Conservation (phyloP, 1,140 invertebrate genomes). For the Phenacoccus solenopsis region DNA sequence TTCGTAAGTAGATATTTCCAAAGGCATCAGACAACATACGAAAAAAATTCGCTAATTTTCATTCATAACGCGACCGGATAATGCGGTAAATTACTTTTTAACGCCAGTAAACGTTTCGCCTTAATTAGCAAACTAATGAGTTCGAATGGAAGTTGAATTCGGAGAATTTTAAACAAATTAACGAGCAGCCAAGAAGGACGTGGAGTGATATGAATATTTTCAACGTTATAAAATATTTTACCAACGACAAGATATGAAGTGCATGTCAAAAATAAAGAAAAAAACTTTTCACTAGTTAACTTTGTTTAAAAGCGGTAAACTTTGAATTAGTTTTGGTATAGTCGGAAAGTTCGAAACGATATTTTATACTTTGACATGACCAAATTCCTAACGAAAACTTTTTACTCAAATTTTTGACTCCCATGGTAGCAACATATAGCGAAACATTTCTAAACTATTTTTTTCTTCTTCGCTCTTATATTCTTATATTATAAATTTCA, state of each 20-base stretch:
- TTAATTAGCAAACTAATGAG: background rate
- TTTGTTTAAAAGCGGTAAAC: conserved; percentile 2
- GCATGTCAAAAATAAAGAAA: background rate
- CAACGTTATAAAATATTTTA: background rate
- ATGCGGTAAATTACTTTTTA: background rate
- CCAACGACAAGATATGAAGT: background rate
- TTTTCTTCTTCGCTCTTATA: background rate
- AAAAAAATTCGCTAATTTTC: too few relatives aligned
- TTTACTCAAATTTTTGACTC: conserved; percentile 3
- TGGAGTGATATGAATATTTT: background rate
- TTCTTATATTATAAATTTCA: too few relatives aligned
- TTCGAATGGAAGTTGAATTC: background rate
- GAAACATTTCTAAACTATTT: background rate
- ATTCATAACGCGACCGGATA: background rate
- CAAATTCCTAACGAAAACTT: background rate
- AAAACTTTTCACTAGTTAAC: background rate
- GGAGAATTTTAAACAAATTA: background rate
- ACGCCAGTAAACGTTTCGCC: background rate
- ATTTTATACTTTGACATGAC: conserved; percentile 2
- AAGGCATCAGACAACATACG: too few relatives aligned
- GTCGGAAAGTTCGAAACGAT: background rate
- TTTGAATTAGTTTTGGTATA: background rate
- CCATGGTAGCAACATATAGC: background rate
- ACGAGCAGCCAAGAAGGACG: background rate
- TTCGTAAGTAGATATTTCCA: too few relatives aligned